phyloP scores from a whole-genome alignment of 2,888 invertebrate species.

The Alviniconcha strummeri region DNA sequence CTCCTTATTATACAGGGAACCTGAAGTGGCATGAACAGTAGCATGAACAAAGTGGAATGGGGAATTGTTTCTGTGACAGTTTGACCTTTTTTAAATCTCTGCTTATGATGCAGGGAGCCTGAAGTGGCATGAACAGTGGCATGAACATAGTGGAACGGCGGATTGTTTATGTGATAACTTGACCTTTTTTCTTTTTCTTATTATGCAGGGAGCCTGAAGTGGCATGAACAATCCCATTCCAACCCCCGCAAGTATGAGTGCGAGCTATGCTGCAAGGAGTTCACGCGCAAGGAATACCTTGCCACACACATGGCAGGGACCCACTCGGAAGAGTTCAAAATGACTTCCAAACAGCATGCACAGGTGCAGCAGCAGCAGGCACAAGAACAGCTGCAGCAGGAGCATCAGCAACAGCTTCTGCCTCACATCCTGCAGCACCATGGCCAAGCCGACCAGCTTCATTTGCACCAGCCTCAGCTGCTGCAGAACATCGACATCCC shows the following conservation, averaged over 20 bases:
- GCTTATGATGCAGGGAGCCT: constrained; percentile 52
- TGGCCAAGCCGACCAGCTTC: not conserved
- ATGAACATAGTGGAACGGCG: constrained; percentile 17
- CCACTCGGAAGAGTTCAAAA: not conserved
- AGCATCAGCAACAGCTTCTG: too few species aligned
- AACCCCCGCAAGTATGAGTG: constrained; percentile 56
- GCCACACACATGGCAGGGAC: constrained; percentile 47
- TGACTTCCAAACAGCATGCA: not conserved
- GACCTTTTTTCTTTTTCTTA: not conserved
- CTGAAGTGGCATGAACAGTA: constrained; percentile 57
- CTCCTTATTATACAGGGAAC: constrained; percentile 48
- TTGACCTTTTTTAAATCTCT: too few species aligned
- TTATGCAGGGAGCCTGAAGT: constrained; percentile 56
- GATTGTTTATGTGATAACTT: too few species aligned
- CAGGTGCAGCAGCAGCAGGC: not conserved
- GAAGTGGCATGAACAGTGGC: constrained; percentile 57
- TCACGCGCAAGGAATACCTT: constrained; percentile 58
- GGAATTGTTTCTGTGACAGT: too few species aligned
- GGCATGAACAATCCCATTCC: constrained; percentile 57
- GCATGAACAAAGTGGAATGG: constrained; percentile 35
- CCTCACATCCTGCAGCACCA: constrained; percentile 3
- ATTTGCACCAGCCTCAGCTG: not conserved
- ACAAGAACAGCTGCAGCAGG: constrained; percentile 3
- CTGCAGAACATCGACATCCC: not conserved
- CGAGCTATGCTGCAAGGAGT: constrained; percentile 53